Percentiles rank a stretch among this genome's conserved stretches.
phyloP scores from a whole-genome alignment of 2,797 vertebrate genomes.

The Fratercula arctica region DNA sequence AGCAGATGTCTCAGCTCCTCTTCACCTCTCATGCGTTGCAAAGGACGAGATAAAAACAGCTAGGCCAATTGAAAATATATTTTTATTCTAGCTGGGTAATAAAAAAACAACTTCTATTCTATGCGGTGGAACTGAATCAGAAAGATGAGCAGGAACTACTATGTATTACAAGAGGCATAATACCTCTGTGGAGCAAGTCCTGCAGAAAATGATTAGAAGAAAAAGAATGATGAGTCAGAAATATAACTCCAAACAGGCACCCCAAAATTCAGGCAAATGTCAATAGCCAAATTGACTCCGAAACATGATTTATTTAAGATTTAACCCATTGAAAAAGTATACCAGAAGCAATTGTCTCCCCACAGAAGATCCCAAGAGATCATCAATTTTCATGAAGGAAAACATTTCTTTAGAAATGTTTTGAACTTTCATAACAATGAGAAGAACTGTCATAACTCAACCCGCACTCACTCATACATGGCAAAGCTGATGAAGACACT shows the following conservation, averaged over 20 bases:
- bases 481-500: not conserved
- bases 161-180: not conserved
- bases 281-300: not conserved
- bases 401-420: not conserved
- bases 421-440: slow-evolving; percentile 3
- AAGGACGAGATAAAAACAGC: not conserved
- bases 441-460: not conserved
- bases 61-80: not conserved
- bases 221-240: not conserved
- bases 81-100: not conserved
- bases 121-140: not conserved
- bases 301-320: not conserved
- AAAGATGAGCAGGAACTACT: not conserved
- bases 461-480: not conserved
- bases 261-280: not conserved
- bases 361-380: not conserved
- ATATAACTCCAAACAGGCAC: not conserved
- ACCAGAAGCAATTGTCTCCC: not conserved
- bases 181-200: not conserved
- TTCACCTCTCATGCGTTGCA: not conserved
- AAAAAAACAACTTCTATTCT: not conserved
- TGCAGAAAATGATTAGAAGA: not conserved
- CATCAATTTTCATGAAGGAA: not conserved
- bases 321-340: not conserved
- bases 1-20: not conserved